A percentile compares a stretch with the other conserved stretches of the same genome.
phyloP scores from a whole-genome alignment of 2,888 invertebrate species.

The Nomada lathburiana region DNA sequence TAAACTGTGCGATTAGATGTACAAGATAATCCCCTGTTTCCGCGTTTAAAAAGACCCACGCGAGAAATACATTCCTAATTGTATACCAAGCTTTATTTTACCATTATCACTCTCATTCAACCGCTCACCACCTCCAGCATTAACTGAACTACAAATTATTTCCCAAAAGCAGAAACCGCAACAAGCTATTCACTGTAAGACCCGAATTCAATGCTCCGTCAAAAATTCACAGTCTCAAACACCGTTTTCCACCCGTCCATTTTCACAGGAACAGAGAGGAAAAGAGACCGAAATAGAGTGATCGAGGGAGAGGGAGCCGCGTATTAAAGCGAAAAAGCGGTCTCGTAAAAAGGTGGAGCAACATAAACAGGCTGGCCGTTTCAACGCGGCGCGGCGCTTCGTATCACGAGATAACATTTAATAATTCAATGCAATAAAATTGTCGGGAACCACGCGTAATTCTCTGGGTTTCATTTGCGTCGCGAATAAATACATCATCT shows the following conservation, averaged over 20 bases:
- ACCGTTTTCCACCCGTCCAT: background rate
- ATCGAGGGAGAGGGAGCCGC: background rate
- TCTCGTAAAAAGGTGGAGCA: slow-evolving; percentile 23
- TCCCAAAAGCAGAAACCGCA: no score
- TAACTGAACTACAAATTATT: no score
- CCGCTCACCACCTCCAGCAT: no score
- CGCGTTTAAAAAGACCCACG: no score
- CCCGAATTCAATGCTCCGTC: background rate
- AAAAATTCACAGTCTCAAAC: slow-evolving; percentile 3
- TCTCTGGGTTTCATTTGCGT: background rate
- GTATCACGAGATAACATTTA: slow-evolving; percentile 5
- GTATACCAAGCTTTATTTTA: no score
- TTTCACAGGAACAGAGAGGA: slow-evolving; percentile 14
- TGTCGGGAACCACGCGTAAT: background rate
- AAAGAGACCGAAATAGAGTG: background rate
- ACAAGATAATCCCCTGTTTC: no score
- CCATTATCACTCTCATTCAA: no score
- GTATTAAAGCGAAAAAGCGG: slow-evolving; percentile 23
- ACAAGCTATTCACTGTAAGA: no score
- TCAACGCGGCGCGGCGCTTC: slow-evolving; percentile 25
- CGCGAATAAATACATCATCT: slow-evolving; percentile 35
- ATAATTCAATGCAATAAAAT: slow-evolving; percentile 38
- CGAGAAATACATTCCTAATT: no score
- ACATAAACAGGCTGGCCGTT: slow-evolving; percentile 28
- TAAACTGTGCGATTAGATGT: no score